Conservation (phyloP, 2,113 vertebrate species). For the Dipodomys spectabilis region DNA sequence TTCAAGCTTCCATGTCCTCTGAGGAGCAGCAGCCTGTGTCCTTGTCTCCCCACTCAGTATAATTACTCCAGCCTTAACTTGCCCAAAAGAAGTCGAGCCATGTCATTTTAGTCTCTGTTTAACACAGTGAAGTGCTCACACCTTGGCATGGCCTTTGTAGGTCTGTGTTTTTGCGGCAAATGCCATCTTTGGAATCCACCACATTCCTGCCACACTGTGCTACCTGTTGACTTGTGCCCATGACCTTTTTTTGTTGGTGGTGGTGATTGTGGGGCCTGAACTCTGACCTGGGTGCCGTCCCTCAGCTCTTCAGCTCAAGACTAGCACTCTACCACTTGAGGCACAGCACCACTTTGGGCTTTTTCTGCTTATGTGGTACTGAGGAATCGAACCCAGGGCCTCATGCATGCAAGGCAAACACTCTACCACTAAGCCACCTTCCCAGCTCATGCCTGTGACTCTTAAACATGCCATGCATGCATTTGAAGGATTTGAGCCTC, state of each 20-base stretch:
- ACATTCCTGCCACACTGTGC: rapidly evolving
- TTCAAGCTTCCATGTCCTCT: neutral
- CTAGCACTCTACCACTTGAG: too few relatives aligned
- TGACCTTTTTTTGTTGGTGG: too few relatives aligned
- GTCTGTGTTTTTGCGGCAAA: neutral
- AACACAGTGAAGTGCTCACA: neutral
- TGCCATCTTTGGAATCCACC: neutral
- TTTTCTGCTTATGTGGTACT: too few relatives aligned
- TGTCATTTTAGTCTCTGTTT: neutral
- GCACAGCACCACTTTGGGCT: too few relatives aligned
- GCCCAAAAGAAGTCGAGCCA: neutral
- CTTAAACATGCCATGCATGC: neutral
- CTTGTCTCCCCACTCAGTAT: too few relatives aligned
- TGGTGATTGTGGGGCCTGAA: too few relatives aligned
- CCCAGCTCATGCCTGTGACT: too few relatives aligned
- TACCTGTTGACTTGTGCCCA: rapidly evolving
- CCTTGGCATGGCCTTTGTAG: neutral
- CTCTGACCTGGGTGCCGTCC: too few relatives aligned
- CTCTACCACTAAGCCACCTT: too few relatives aligned
- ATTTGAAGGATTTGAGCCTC: neutral
- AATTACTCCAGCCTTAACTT: neutral
- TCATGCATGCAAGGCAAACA: too few relatives aligned
- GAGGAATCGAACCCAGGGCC: too few relatives aligned
- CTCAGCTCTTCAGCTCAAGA: too few relatives aligned
- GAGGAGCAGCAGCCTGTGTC: neutral